Base-by-base conservation (phyloP, 2,888 invertebrate species). In the Linyphia triangularis region DNA sequence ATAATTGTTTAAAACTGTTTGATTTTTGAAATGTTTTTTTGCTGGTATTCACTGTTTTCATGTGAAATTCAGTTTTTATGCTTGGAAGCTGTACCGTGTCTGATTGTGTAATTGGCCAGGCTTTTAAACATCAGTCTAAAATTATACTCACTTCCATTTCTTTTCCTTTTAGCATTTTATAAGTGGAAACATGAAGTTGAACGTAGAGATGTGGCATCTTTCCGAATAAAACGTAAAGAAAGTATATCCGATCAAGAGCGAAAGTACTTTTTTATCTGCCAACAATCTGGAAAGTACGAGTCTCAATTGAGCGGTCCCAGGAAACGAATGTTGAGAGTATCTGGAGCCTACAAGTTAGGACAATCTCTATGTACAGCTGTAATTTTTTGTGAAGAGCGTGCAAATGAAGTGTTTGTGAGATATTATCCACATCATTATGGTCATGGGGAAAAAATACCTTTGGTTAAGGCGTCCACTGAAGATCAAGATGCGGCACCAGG, bases 361-460 rank as follows among this genome's bases (percentile, higher is more conserved):
- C 75, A 77, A 10, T 51, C 51, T n/a, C 26, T 72, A n/a, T 85
- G 85, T 19, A 85, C 85, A 51, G 85, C 85, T 26, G 30, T 72
- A n/a, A 85, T 85, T 33, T 65, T 43, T 61, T 78, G 72, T 9
- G 61, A 73, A 28, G 85, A 72, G 30, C 43, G 30, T 79, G 51
- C 69, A 2, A 51, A 72, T 5, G 43, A 26, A 43, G 73, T 85
- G 26, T 16, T 61, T 33, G 79, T 85, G 6, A 65, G 24, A 6
- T 85, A 79, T 24, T 79, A 72, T 33, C 65, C 85, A 4, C 65
- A 85, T 72, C 85, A 85, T 73, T 85, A 85, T 79, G 85, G 85
- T 13, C 85, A 85, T 63, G 85, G 85, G 13, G 79, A 85, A 72
- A 79, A 85, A 33, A 85, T 79, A 19, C 33, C 85, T 13, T 65